Base-by-base conservation (phyloP, 2,888 invertebrate species). In the Drosophila algonquin region DNA sequence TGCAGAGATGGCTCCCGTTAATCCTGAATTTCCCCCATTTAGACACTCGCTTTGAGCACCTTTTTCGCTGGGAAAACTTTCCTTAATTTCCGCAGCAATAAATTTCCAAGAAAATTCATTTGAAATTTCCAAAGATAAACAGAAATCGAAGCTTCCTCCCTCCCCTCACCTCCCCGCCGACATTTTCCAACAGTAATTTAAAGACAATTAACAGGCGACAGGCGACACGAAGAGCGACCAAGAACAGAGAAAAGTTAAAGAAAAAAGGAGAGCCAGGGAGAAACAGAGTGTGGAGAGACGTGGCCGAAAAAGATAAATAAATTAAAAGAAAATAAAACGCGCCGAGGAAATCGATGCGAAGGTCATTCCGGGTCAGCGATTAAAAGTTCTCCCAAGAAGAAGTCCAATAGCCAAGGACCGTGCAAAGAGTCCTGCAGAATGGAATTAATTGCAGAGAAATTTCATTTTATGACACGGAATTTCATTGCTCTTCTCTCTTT, bases 361-460 rank as follows among this genome's bases (percentile, higher is more conserved):
- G 69, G 68, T 69, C 63, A 64, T 61, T 61, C 47, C 30, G 56
- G 63, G 68, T 63, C 75, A 52, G 61, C 63, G 63, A 47, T 68
- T 63, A 79, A 75, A 61, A 73, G 54, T 54, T 60, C 56, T 35
- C 14, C n/a, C 16, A 14, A 30, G 45, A n/a, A 27, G 63, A 16
- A 48, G 14, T 27, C 46, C 32, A 56, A 50, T 48, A 40, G 14
- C 35, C 5, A 14, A 40, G 35, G 35, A 40, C 21, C n/a, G 8
- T 8, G 10, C n/a, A 12, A 32, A 47, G 21, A 48, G 46, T 27
- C 27, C 44, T 47, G 47, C 56, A 60, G 50, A n/a, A 54, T 72
- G 52, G 16, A 72, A 79, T 65, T 77, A 77, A 76, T 76, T 64
- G 61, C 71, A 47, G 65, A 61, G 57, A 52, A 63, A 56, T 76